Evolutionary conservation across 2,113 vertebrate species (phyloP).

Genomic region (Ariopsis seemanni): DNA sequence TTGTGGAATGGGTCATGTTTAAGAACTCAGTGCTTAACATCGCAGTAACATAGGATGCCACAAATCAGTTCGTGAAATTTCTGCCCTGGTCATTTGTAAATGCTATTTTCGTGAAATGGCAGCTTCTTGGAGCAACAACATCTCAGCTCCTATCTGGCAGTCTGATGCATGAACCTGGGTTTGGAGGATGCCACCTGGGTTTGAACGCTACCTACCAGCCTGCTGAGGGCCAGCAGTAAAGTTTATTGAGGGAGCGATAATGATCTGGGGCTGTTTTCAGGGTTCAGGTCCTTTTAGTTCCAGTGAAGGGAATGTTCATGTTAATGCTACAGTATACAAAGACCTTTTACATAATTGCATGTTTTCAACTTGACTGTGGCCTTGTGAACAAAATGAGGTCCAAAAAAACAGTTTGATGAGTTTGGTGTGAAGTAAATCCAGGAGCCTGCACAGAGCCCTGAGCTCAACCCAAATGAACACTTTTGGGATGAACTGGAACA

Average conservation of each 20-base stretch:
- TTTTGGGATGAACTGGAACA: neutral
- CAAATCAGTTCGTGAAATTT: too few species aligned
- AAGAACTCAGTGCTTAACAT: too few species aligned
- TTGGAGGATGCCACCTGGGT: too few species aligned
- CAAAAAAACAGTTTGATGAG: neutral
- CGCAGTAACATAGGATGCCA: too few species aligned
- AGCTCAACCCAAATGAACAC: neutral
- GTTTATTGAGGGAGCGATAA: neutral
- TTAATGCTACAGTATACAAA: neutral
- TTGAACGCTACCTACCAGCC: neutral
- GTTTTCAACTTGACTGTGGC: neutral
- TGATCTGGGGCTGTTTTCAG: neutral
- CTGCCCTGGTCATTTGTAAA: too few species aligned
- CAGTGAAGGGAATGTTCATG: neutral
- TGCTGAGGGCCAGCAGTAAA: neutral
- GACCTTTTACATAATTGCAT: neutral
- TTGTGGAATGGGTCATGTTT: too few species aligned
- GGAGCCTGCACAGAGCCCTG: neutral
- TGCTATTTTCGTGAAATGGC: too few species aligned
- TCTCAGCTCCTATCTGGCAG: too few species aligned
- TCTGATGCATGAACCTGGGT: too few species aligned
- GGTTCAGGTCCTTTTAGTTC: neutral
- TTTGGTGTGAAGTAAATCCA: neutral
- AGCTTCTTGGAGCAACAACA: too few species aligned
- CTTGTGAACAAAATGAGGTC: neutral